Percentiles rank a stretch among this genome's conserved stretches.
These are phyloP conservation scores for Napeogenes sylphis DNA, from an alignment of 2,888 invertebrate species.

Conservation along the genomic window DNA sequence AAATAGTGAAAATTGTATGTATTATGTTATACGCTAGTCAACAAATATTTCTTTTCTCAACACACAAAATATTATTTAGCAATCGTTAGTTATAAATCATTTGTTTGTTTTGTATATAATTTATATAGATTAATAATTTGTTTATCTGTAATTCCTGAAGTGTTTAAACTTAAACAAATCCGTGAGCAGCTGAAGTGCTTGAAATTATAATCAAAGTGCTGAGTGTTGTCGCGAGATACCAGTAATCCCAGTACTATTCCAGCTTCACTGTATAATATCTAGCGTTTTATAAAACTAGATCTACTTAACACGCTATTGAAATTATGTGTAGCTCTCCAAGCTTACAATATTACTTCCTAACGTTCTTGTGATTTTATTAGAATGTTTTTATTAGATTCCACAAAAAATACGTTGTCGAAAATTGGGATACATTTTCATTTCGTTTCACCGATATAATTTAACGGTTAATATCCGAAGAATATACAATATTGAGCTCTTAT, in stretches of 20 bases:
- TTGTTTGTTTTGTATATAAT: not conserved
- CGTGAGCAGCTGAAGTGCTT: constrained; percentile 3
- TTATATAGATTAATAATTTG: not conserved
- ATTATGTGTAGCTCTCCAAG: no score
- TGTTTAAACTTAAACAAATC: not conserved
- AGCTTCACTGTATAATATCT: not conserved
- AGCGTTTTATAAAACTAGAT: not conserved
- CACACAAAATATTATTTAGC: no score
- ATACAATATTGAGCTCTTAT: not conserved
- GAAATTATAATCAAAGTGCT: constrained; percentile 17
- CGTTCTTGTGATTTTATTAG: no score
- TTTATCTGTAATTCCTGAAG: not conserved
- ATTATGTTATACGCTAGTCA: no score
- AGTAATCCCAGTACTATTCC: constrained; percentile 14
- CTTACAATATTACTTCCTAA: no score
- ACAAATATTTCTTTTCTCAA: no score
- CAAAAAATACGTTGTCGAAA: no score
- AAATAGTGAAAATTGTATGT: not conserved
- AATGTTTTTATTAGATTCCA: no score
- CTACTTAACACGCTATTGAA: no score
- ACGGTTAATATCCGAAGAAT: not conserved
- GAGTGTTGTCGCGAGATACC: constrained; percentile 19
- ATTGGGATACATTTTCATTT: no score
- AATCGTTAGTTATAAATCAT: no score
- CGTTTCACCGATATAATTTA: not conserved